Conservation (phyloP, 2,888 invertebrate species). For the Drosophila ustulata region DNA sequence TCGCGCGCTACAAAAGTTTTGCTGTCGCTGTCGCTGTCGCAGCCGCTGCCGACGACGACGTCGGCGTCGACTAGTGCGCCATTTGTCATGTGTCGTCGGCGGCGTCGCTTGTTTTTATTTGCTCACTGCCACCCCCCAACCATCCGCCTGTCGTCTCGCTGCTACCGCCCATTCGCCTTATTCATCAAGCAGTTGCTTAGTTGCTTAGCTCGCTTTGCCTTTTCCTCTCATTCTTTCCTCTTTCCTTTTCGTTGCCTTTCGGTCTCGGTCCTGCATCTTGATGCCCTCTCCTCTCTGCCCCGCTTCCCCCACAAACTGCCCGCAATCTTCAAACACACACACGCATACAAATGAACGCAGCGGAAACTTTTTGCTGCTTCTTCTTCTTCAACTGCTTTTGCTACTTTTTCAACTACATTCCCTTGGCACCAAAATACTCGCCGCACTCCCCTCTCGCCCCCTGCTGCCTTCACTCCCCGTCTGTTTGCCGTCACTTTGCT, state of each 20-base stretch:
- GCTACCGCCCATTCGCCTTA: slow-evolving; percentile 44
- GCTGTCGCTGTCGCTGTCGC: slow-evolving; percentile 6
- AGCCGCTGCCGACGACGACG: slow-evolving; percentile 7
- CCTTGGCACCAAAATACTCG: slow-evolving; percentile 58
- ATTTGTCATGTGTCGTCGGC: slow-evolving; percentile 73
- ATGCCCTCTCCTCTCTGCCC: background rate
- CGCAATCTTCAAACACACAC: slow-evolving; percentile 42
- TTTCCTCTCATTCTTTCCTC: slow-evolving; percentile 24
- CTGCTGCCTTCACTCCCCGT: slow-evolving; percentile 5
- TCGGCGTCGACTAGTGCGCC: slow-evolving; percentile 57
- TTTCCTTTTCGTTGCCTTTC: slow-evolving; percentile 42
- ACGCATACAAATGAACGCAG: slow-evolving; percentile 24
- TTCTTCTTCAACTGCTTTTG: slow-evolving; percentile 35
- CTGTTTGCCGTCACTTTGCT: slow-evolving; percentile 46
- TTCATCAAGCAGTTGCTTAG: slow-evolving; percentile 67
- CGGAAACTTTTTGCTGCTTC: slow-evolving; percentile 50
- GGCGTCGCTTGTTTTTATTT: slow-evolving; percentile 56
- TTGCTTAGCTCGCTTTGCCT: slow-evolving; percentile 27
- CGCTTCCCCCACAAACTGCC: slow-evolving; percentile 18
- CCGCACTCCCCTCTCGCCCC: slow-evolving; percentile 24
- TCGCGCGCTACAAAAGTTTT: slow-evolving; percentile 39
- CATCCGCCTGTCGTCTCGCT: slow-evolving; percentile 17
- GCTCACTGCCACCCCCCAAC: slow-evolving; percentile 42
- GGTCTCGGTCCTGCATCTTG: slow-evolving; percentile 49
- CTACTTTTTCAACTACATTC: slow-evolving; percentile 46